Evolutionary conservation across 2,888 invertebrate species (phyloP).

Genomic region (Choreutis nemorana): DNA sequence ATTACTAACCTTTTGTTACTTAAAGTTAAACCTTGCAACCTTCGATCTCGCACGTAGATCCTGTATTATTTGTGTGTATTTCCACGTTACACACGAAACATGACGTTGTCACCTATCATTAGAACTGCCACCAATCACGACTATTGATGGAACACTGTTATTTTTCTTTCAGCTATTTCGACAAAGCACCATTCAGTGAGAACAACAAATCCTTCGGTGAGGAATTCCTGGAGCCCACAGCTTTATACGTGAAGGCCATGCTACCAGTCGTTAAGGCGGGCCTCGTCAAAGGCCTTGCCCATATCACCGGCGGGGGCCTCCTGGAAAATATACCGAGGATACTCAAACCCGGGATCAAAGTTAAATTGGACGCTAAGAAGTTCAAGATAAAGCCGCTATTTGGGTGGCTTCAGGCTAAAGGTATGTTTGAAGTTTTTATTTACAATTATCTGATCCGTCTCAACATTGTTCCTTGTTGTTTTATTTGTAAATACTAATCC

Average conservation of each 20-base stretch:
- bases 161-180: constrained; percentile 28
- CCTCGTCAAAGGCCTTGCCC: constrained; percentile 85
- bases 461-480: too few relatives aligned
- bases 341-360: constrained; percentile 72
- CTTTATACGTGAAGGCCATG: constrained; percentile 82
- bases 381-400: constrained; percentile 83
- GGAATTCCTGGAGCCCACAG: constrained; percentile 85
- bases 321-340: constrained; percentile 88
- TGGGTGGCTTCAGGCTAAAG: constrained; percentile 84
- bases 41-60: too few relatives aligned
- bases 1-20: too few relatives aligned
- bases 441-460: too few relatives aligned
- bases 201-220: constrained; percentile 67
- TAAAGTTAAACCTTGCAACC: too few relatives aligned
- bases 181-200: constrained; percentile 46
- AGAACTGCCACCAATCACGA: too few relatives aligned
- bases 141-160: too few relatives aligned
- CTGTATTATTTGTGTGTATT: too few relatives aligned
- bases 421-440: too few relatives aligned
- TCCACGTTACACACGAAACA: too few relatives aligned
- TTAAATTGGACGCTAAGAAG: constrained; percentile 73
- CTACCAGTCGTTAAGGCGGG: constrained; percentile 75
- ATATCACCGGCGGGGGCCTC: constrained; percentile 94
- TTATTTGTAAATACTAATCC: too few relatives aligned
- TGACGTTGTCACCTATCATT: too few relatives aligned